Evolutionary conservation across 2,113 vertebrate species (phyloP), one percentile per base, ranked within the genome.

Genomic region (Centropristis striata): DNA sequence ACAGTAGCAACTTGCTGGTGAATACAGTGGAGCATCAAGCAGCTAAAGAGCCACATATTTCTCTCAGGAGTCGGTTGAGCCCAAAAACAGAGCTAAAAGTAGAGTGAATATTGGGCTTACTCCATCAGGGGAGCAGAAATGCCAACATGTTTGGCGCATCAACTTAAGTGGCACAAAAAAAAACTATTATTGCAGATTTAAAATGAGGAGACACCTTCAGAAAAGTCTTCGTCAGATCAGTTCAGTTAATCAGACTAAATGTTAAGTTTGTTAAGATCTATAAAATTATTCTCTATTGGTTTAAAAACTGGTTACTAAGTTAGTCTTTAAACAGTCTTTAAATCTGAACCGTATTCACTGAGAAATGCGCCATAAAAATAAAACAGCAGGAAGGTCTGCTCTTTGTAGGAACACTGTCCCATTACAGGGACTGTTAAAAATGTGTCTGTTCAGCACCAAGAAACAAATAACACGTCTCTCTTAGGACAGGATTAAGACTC

Each of bases 401-500:
- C 64, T 69, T 20, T 69, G 57, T 37, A 53, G 47, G 28, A 71
- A 47, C 28, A 32, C 42, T 1, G 25, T 28, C 42, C 1, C 18
- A 16, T 71, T 63, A 42, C 28, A 42, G 41, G 5, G 46, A 47
- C 32, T 21, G 42, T 20, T 60, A 54, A 54, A 72, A 76, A 41
- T 25, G 47, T 54, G 59, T 37, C 15, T 66, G 27, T 53, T 60
- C 58, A 65, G 51, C 50, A 49, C 6, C 18, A 27, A 36, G 25
- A 74, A 51, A 73, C 28, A 69, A 49, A 72, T n/a, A 16, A 21
- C 32, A 12, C 2, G 28, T 50, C 32, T 36, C 37, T 75, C 16
- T n/a, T 8, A 12, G 21, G n/a, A 53, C 13, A 60, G 46, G 42
- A 66, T 58, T 10, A 71, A 54, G 23, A 71, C 39, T 20, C 39